Evolutionary conservation across 1,140 invertebrate genomes (phyloP), one percentile per base, ranked within the genome.

Genomic region (Drosophila triauraria): DNA sequence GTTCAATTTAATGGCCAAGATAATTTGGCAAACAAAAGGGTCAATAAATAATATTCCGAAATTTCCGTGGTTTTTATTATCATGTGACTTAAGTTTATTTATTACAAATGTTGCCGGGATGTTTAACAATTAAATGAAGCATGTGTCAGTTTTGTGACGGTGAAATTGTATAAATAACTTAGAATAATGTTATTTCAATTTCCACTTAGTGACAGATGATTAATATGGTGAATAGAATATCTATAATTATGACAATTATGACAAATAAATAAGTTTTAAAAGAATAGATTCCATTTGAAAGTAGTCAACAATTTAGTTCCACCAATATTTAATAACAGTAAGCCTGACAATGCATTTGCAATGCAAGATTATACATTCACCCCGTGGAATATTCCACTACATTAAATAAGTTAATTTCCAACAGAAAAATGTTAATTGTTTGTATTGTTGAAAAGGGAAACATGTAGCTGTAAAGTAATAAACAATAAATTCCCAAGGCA

Each of bases 1-100:
- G 15, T 23, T 20, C 40, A 53, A 53, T 48, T 38, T 40, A 71
- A 70, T 70, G 35, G 43, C 35, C 42, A 32, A 57, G 40, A 60
- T 59, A 51, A 43, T 71, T 59, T 38, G 51, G 35, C 35, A 27
- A 48, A 25, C 8, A 65, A 38, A 67, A 61, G 17, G 30, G 13
- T n/a, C 32, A 46, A 60, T 72, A 61, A 51, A 71, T 40, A 61
- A 51, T 38, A 27, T 59, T 35, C 20, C 20, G 15, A 51, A 50
- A 38, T 30, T 51, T 30, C 10, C 40, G 4, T 12, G 30, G 3
- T 7, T 70, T 67, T 54, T 15, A 43, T 50, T 27, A 42, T 54
- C 43, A 40, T 40, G 35, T 75, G 58, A 61, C 43, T 74, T 74
- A 56, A 38, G 40, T 54, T 23, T 44, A 4, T 35, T 17, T 0